phyloP scores from a whole-genome alignment of 2,888 invertebrate species.

The Cordilura impudica region DNA sequence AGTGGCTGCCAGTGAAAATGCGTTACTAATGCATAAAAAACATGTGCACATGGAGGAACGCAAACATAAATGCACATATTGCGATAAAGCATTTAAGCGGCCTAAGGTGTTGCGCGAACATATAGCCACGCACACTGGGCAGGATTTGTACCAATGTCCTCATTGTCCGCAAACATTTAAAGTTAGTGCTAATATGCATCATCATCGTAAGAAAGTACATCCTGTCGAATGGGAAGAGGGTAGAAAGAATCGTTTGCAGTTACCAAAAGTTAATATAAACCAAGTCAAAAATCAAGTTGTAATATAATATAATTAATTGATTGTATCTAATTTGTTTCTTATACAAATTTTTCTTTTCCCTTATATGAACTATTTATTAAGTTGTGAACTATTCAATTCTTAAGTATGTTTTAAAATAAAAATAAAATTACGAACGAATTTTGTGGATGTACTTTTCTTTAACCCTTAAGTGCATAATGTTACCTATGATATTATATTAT shows the following conservation, averaged over 20 bases:
- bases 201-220: conserved; percentile 76
- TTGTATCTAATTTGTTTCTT: no score
- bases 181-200: conserved; percentile 76
- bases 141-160: conserved; percentile 74
- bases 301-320: conserved; percentile 11
- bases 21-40: conserved; percentile 65
- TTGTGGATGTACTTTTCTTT: no score
- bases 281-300: conserved; percentile 57
- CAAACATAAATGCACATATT: conserved; percentile 65
- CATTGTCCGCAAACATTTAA: conserved; percentile 76
- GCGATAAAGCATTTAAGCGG: conserved; percentile 66
- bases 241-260: conserved; percentile 61
- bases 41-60: conserved; percentile 65
- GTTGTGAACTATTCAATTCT: no score
- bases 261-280: conserved; percentile 57
- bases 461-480: no score
- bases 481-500: no score
- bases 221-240: conserved; percentile 72
- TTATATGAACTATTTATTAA: no score
- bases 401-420: no score
- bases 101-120: conserved; percentile 70
- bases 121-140: conserved; percentile 76
- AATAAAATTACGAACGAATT: no score
- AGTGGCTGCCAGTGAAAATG: conserved; percentile 64
- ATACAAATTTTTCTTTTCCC: no score